Percentiles rank a stretch among this genome's conserved stretches.
Evolutionary conservation across 2,113 vertebrate species (phyloP).

Genomic region (Gasterosteus aculeatus): DNA sequence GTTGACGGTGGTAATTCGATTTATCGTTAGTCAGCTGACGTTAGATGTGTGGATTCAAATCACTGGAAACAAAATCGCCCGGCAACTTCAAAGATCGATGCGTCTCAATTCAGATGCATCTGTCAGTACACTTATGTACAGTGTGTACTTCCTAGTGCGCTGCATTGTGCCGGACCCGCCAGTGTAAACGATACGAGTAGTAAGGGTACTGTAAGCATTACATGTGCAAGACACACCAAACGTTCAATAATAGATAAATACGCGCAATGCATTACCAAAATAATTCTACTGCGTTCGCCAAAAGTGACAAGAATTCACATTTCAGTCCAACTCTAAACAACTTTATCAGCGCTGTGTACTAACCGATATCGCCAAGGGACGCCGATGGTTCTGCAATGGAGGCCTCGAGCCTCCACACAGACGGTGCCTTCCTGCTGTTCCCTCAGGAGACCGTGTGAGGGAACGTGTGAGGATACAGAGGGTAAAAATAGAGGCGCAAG

Average conservation of each 20-base stretch:
- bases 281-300: background rate
- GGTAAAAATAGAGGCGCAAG: slow-evolving; percentile 64
- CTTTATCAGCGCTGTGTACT: background rate
- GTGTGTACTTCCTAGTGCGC: background rate
- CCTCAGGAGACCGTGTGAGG: slow-evolving; percentile 45
- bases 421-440: slow-evolving; percentile 30
- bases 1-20: background rate
- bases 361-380: slow-evolving; percentile 16
- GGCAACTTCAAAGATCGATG: background rate
- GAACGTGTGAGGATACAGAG: slow-evolving; percentile 35
- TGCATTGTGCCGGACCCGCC: background rate
- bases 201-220: background rate
- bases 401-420: background rate
- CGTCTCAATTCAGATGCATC: background rate
- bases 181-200: background rate
- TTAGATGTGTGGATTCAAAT: background rate
- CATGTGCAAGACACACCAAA: background rate
- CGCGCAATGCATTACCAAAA: background rate
- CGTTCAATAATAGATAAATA: background rate
- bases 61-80: background rate
- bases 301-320: background rate
- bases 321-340: background rate
- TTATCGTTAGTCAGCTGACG: background rate
- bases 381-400: slow-evolving; percentile 19
- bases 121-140: background rate